Percentiles rank a stretch among this genome's conserved stretches.
Conservation (phyloP, 2,888 invertebrate genomes). For the Dilophus febrilis region DNA sequence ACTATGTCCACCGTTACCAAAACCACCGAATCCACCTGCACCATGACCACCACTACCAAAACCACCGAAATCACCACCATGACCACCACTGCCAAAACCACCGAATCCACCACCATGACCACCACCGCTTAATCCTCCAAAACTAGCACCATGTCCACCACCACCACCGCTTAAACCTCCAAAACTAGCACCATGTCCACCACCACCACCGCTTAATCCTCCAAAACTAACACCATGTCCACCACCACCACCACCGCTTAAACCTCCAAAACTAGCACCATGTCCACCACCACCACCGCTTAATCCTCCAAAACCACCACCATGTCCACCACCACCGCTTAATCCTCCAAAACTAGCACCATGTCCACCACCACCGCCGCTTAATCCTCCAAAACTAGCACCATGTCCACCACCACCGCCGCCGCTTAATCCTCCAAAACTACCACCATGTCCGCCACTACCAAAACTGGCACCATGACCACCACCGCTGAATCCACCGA, state of each 20-base stretch:
- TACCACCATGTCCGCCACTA: not conserved
- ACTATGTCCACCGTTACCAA: not conserved
- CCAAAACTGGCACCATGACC: not conserved
- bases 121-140: too few relatives aligned
- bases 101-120: too few relatives aligned
- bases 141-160: too few relatives aligned
- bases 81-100: not conserved
- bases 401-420: slow-evolving; percentile 1
- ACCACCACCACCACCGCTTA: not conserved
- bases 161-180: not conserved
- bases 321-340: not conserved
- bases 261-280: not conserved
- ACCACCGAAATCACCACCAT: too few relatives aligned
- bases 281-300: too few relatives aligned
- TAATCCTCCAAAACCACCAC: not conserved
- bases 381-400: not conserved
- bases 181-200: not conserved
- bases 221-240: not conserved
- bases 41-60: not conserved
- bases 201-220: not conserved
- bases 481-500: not conserved
- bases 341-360: slow-evolving; percentile 1
- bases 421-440: not conserved
- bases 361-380: too few relatives aligned
- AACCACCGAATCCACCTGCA: not conserved